Evolutionary conservation across 1,140 invertebrate genomes (phyloP).

Genomic region (Caenorhabditis remanei): DNA sequence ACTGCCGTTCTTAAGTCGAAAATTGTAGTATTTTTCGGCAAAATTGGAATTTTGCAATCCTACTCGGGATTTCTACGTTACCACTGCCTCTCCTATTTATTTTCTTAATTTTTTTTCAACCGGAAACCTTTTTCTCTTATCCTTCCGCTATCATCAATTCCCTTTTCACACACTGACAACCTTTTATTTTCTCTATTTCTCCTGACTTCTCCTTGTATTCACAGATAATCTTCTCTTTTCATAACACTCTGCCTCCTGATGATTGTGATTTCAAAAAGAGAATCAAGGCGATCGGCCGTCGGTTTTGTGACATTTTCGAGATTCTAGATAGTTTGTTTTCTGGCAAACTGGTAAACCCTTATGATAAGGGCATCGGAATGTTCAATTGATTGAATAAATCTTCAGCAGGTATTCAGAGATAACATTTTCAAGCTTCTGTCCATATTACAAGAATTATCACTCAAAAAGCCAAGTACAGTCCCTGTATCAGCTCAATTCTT

Average conservation of each 20-base stretch:
- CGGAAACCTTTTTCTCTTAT: constrained; percentile 25
- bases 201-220: neutral
- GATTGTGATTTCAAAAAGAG: constrained; percentile 42
- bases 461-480: too few species aligned
- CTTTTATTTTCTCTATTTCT: constrained; percentile 1
- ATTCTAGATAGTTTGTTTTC: neutral
- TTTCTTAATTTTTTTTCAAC: constrained; percentile 13
- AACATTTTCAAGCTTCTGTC: too few species aligned
- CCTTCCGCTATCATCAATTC: constrained; percentile 40
- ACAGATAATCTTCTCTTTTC: constrained; percentile 1
- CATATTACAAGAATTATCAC: too few species aligned
- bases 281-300: constrained; percentile 28
- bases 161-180: constrained; percentile 44
- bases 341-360: neutral
- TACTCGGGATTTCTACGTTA: neutral
- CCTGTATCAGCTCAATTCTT: too few species aligned
- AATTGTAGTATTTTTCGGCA: neutral
- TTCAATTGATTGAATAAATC: too few species aligned
- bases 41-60: neutral
- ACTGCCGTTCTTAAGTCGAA: too few species aligned
- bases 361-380: too few species aligned
- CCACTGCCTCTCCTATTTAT: neutral
- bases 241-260: constrained; percentile 45
- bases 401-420: too few species aligned
- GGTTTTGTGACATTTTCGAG: constrained; percentile 39